Conservation (phyloP, 2,113 vertebrate species). For the Hylia prasina region DNA sequence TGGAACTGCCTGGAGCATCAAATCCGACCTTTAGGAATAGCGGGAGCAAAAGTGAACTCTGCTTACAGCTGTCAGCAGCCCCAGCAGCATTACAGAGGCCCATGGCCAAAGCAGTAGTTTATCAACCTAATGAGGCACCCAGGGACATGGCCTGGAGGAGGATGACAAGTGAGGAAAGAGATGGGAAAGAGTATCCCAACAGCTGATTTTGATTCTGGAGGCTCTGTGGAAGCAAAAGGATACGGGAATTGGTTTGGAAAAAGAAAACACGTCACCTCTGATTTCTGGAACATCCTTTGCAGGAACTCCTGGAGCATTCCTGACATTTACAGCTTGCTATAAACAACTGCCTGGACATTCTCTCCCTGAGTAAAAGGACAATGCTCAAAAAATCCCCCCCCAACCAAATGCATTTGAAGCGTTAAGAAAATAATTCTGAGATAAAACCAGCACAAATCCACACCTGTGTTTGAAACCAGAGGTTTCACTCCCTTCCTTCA, state of each 20-base stretch:
- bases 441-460: neutral
- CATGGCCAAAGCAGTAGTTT: neutral
- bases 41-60: neutral
- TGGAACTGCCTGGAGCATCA: neutral
- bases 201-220: neutral
- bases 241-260: neutral
- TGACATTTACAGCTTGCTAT: neutral
- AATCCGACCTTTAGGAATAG: neutral
- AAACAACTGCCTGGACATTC: constrained; percentile 1
- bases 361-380: neutral
- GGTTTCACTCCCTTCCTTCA: neutral
- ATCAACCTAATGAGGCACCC: neutral
- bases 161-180: neutral
- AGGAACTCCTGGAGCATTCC: neutral
- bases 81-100: neutral
- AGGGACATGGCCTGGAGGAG: neutral
- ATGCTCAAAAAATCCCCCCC: neutral
- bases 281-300: neutral
- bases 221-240: neutral
- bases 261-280: neutral
- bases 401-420: neutral
- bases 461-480: accelerated
- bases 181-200: neutral
- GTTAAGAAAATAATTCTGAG: neutral
- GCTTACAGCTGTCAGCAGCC: accelerated